These are phyloP conservation scores for Mystacornis crossleyi DNA, from an alignment of 2,113 vertebrate species.

Conservation along the genomic window DNA sequence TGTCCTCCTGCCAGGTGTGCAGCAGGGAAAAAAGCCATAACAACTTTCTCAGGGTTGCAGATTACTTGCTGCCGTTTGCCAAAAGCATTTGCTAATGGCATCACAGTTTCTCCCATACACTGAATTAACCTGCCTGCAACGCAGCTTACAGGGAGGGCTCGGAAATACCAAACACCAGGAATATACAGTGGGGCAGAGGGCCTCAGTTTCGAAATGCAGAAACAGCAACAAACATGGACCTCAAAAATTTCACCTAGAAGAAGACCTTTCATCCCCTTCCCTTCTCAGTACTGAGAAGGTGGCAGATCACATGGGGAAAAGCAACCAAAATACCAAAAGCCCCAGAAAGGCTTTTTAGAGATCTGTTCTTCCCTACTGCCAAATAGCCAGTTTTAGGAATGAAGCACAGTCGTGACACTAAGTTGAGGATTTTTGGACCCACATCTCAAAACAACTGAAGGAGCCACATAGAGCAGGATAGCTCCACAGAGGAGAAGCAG, in stretches of 20 bases:
- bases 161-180: neutral
- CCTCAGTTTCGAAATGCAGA: neutral
- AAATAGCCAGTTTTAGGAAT: neutral
- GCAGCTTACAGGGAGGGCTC: neutral
- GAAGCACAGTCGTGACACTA: neutral
- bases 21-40: neutral
- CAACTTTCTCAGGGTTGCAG: neutral
- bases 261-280: neutral
- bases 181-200: neutral
- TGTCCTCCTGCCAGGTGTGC: conserved; percentile 12
- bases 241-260: neutral
- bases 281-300: rapidly evolving
- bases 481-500: neutral
- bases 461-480: neutral
- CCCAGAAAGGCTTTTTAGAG: neutral
- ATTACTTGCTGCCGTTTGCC: neutral
- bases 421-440: neutral
- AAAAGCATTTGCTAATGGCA: neutral
- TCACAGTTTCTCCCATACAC: neutral
- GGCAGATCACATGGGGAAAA: neutral
- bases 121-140: neutral
- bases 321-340: neutral
- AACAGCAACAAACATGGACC: neutral
- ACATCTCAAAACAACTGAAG: neutral
- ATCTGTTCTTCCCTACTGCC: neutral